Evolutionary conservation across 1,140 invertebrate genomes (phyloP), one percentile per base, ranked within the genome.

Genomic region (Leptinotarsa lineolata): DNA sequence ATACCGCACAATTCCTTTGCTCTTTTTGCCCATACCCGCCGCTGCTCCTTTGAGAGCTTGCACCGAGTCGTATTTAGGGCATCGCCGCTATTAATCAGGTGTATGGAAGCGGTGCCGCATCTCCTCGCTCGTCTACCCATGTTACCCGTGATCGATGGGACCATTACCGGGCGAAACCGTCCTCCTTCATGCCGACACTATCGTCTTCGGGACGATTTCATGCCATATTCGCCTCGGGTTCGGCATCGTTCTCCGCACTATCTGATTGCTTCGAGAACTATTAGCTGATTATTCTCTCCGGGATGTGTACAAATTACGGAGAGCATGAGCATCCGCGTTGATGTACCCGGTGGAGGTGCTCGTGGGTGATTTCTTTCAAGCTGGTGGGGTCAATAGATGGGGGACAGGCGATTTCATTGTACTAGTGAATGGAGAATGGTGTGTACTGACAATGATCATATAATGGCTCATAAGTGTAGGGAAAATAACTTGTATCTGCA

Each of bases 71-170:
- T 67, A 76, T 76, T 76, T 76, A 70, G 74, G 72, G 60, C 74
- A 76, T 76, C 71, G 48, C 60, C 18, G 64, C 72, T 76, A 76
- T 76, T 73, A 73, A 76, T 76, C 74, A 76, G 74, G 74, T 76
- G 71, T 76, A 74, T 54, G 48, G 48, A 54, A 54, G 48, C 48
- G 48, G 48, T 76, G 73, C 67, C 66, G 73, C 72, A 74, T 67
- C 63, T 74, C 68, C 74, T 68, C 67, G 54, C 59, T 69, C 73
- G 54, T 76, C 68, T 76, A 76, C 73, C 75, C 75, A 74, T 76
- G 75, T 76, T 76, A 75, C 69, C 30, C 72, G 72, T 76, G 75
- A 76, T 76, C 68, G 75, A 76, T 76, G 75, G 72, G 68, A 60
- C 75, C 72, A 76, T 76, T 76, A 74, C 73, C 48, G 73, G 69